Base-by-base conservation (phyloP, 2,113 vertebrate genomes). In the Oncorhynchus kisutch region DNA sequence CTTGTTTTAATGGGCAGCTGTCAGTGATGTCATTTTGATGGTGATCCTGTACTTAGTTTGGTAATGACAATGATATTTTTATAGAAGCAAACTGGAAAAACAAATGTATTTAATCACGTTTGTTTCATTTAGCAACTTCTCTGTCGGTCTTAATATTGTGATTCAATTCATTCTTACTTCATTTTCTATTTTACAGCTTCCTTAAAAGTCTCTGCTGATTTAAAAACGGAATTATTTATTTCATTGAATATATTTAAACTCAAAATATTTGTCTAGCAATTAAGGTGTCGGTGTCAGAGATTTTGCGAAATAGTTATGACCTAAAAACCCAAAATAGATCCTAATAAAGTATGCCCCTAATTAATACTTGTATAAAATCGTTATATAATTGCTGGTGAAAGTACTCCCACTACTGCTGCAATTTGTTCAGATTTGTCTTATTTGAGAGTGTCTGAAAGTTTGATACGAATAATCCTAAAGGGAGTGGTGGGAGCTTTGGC, bases 401-500 rank as follows among this genome's bases (percentile, higher is more conserved):
- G 6, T n/a, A 62, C 59, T 22, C 2, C 3, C 59, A 22, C 7
- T 11, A 9, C 7, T 62, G 5, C 59, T 62, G n/a, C 59, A n/a
- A 22, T 62, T 62, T 20, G n/a, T 60, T n/a, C 18, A 22, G 14
- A 60, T 60, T 20, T 22, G 59, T 62, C 59, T 62, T 3, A 22
- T 31, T n/a, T 27, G 45, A 74, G 72, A n/a, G 18, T 45, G 39
- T 45, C 39, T 51, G 27, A 48, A 29, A 3, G 4, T 76, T 78
- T 78, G 31, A 75, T 72, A 82, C 24, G 25, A 68, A 72, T 77
- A 57, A 29, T 5, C 78, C 49, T 51, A 51, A 29, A 11, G 2
- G 39, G 31, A 79, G 67, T 11, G 7, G 29, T 65, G 66, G 27
- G 68, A 24, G 73, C 60, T 45, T 9, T 45, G 39, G 39, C 73